These are phyloP conservation scores for Serranus cabrilla DNA, from an alignment of 2,797 vertebrate species.

Conservation along the genomic window DNA sequence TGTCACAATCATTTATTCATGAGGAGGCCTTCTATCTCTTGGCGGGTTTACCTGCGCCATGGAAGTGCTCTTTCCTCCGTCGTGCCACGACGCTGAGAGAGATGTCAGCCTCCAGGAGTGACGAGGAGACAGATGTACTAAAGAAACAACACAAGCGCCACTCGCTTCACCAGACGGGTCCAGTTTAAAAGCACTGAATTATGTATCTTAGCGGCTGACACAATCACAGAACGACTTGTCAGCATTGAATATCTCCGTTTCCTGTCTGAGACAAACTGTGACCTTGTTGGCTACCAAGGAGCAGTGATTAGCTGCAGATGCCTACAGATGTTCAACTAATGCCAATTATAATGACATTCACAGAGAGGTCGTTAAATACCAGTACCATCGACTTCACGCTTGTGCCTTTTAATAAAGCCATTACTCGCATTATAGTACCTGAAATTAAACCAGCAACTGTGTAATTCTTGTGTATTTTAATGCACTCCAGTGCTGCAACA, in stretches of 20 bases:
- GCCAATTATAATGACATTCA: slow-evolving; percentile 53
- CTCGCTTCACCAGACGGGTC: slow-evolving; percentile 70
- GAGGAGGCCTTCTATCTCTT: slow-evolving; percentile 72
- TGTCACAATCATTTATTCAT: slow-evolving; percentile 86
- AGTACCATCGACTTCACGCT: slow-evolving; percentile 10
- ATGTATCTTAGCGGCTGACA: slow-evolving; percentile 76
- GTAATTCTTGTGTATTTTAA: slow-evolving; percentile 57
- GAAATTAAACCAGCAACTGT: slow-evolving; percentile 54
- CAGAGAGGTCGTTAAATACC: slow-evolving; percentile 24
- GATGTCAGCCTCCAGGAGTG: slow-evolving; percentile 79
- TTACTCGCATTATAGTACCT: slow-evolving; percentile 22
- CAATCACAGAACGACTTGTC: slow-evolving; percentile 59
- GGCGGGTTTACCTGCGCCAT: slow-evolving; percentile 79
- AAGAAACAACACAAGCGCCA: slow-evolving; percentile 61
- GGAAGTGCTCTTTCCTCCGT: slow-evolving; percentile 67
- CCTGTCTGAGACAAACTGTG: slow-evolving; percentile 59
- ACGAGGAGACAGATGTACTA: slow-evolving; percentile 71
- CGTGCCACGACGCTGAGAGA: slow-evolving; percentile 70
- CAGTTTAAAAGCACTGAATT: slow-evolving; percentile 83
- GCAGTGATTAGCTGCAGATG: slow-evolving; percentile 55
- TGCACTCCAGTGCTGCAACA: slow-evolving; percentile 53
- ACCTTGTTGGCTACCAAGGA: slow-evolving; percentile 55
- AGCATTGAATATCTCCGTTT: slow-evolving; percentile 62
- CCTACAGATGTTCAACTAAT: slow-evolving; percentile 32
- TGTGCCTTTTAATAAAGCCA: slow-evolving; percentile 34